These are phyloP conservation scores for Lithobates sylvaticus DNA, from an alignment of 2,797 vertebrate species.

Conservation along the genomic window DNA sequence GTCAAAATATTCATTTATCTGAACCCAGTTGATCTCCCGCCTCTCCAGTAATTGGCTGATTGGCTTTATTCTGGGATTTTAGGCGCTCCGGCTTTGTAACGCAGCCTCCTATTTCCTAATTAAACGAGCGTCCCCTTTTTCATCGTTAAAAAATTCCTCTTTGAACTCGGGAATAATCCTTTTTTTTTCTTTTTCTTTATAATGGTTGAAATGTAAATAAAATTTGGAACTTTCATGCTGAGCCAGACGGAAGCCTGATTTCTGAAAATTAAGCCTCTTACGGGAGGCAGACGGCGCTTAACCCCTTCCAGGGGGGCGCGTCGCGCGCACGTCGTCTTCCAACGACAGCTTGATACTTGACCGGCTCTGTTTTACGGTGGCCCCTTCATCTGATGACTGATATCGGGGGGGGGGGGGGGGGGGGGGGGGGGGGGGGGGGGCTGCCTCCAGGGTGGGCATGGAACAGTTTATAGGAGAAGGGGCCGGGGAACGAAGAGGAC, in stretches of 20 bases:
- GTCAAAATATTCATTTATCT: no score
- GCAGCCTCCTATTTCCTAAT: no score
- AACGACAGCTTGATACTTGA: not conserved
- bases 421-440: no score
- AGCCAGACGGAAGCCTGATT: not conserved
- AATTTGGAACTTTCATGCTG: not conserved
- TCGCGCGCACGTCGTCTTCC: not conserved
- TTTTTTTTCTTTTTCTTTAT: no score
- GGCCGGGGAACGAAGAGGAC: not conserved
- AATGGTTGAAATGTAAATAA: slow-evolving; percentile 1
- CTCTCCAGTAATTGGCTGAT: no score
- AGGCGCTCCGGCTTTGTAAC: no score
- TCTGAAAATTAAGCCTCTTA: not conserved
- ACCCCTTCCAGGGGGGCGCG: not conserved
- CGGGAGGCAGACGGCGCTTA: no score
- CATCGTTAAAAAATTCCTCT: not conserved
- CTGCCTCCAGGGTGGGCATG: not conserved
- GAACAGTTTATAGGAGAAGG: not conserved
- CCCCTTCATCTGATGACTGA: not conserved
- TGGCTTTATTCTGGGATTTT: no score
- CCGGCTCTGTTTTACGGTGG: not conserved
- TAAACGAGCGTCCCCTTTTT: no score
- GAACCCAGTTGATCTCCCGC: no score
- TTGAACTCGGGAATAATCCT: not conserved
- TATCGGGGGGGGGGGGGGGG: no score